phyloP scores from a whole-genome alignment of 2,113 vertebrate genomes.

The Columba livia region DNA sequence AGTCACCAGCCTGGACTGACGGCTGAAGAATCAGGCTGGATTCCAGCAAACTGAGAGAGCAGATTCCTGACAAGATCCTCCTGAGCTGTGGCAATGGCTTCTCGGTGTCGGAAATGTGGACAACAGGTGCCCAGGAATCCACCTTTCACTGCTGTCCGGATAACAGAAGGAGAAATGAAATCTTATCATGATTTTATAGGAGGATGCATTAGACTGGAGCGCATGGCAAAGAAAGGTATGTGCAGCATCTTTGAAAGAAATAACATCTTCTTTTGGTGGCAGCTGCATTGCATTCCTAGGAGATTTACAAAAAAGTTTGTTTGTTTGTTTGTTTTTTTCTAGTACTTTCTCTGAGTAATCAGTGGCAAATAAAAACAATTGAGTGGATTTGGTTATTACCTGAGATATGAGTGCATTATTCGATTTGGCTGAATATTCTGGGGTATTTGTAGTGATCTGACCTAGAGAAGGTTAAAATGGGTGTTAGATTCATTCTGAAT shows the following conservation, averaged over 20 bases:
- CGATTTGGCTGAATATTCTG: neutral
- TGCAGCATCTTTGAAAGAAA: slow-evolving; percentile 38
- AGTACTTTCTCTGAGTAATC: neutral
- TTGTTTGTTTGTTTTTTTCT: neutral
- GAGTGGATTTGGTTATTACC: neutral
- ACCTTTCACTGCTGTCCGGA: slow-evolving; percentile 79
- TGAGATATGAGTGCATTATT: neutral
- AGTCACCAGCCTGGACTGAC: slow-evolving; percentile 66
- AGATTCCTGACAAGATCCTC: neutral
- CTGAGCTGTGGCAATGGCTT: slow-evolving; percentile 51
- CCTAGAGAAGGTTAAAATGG: neutral
- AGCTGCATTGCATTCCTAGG: neutral
- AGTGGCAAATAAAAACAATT: neutral
- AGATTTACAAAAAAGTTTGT: neutral
- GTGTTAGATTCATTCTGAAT: neutral
- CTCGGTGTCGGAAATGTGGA: slow-evolving; percentile 72
- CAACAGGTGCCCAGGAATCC: slow-evolving; percentile 55
- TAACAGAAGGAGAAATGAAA: slow-evolving; percentile 89
- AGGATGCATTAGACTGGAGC: slow-evolving; percentile 76
- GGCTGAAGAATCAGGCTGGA: slow-evolving; percentile 19
- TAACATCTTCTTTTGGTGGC: neutral
- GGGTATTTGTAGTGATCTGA: neutral
- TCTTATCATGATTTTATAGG: slow-evolving; percentile 83
- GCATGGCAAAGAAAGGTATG: slow-evolving; percentile 79
- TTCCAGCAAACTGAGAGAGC: slow-evolving; percentile 6